These are phyloP conservation scores for Sesia apiformis DNA, from an alignment of 2,888 invertebrate species.

Conservation along the genomic window DNA sequence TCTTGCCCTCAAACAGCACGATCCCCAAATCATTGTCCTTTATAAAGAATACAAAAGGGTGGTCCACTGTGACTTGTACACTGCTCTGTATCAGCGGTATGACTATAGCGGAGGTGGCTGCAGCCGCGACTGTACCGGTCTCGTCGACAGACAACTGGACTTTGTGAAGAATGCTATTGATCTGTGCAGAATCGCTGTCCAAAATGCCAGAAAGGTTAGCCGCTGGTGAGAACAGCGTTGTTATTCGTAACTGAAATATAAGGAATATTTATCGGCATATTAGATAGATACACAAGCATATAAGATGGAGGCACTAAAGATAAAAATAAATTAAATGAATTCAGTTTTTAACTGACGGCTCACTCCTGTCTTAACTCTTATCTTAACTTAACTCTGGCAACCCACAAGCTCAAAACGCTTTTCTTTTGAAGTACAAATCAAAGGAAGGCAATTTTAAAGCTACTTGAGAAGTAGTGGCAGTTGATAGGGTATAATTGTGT, in stretches of 20 bases:
- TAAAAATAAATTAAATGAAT: no score
- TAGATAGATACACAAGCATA: not conserved
- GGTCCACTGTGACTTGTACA: constrained; percentile 69
- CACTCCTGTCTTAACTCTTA: no score
- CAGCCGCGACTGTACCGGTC: constrained; percentile 78
- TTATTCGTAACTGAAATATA: constrained; percentile 72
- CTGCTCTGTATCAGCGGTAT: constrained; percentile 76
- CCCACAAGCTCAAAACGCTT: no score
- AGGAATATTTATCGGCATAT: not conserved
- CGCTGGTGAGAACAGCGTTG: constrained; percentile 65
- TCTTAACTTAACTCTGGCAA: no score
- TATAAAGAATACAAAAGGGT: constrained; percentile 80
- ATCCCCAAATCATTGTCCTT: constrained; percentile 68
- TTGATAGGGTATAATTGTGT: no score
- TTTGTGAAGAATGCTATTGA: constrained; percentile 76
- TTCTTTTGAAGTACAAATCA: no score
- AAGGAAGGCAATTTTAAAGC: no score
- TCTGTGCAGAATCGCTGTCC: constrained; percentile 38
- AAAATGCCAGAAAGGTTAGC: constrained; percentile 76
- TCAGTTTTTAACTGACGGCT: no score
- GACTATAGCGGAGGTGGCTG: constrained; percentile 73
- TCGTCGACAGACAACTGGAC: constrained; percentile 79
- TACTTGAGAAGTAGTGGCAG: no score
- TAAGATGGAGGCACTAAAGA: no score
- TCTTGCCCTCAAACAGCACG: constrained; percentile 78